Evolutionary conservation across 2,888 invertebrate species (phyloP).

Genomic region (Ethmia dodecea): DNA sequence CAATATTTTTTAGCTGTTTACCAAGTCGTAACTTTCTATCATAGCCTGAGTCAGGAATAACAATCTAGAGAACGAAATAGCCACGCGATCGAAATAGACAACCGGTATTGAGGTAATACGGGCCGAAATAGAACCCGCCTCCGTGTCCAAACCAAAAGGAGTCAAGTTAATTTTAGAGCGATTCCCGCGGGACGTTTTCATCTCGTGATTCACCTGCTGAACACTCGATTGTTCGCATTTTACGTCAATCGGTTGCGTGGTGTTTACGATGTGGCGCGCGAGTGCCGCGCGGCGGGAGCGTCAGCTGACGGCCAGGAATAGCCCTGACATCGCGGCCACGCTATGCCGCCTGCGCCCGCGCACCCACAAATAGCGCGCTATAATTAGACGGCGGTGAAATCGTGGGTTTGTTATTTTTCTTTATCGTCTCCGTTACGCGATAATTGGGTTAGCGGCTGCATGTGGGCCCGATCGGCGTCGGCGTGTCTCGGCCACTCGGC

Average conservation of each 20-base stretch:
- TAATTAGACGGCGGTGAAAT: slow-evolving; percentile 75
- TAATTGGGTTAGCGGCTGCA: slow-evolving; percentile 76
- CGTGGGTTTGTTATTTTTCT: slow-evolving; percentile 79
- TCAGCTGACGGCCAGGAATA: slow-evolving; percentile 77
- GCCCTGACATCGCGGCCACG: slow-evolving; percentile 75
- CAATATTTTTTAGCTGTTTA: background rate
- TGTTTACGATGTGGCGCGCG: slow-evolving; percentile 60
- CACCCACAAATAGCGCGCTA: slow-evolving; percentile 73
- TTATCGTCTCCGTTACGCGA: slow-evolving; percentile 76
- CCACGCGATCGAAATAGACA: slow-evolving; percentile 60
- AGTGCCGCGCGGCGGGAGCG: slow-evolving; percentile 59
- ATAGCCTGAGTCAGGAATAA: slow-evolving; percentile 35
- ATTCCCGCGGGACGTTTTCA: slow-evolving; percentile 68
- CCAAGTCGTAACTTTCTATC: background rate
- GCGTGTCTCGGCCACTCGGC: slow-evolving; percentile 61
- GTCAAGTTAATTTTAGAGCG: slow-evolving; percentile 72
- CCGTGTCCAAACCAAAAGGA: slow-evolving; percentile 73
- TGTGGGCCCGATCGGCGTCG: slow-evolving; percentile 73
- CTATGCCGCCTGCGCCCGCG: slow-evolving; percentile 74
- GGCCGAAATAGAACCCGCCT: slow-evolving; percentile 71
- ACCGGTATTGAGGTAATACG: slow-evolving; percentile 55
- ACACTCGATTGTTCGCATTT: slow-evolving; percentile 74
- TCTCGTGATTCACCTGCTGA: slow-evolving; percentile 74
- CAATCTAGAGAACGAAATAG: slow-evolving; percentile 45
- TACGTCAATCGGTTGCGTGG: slow-evolving; percentile 75